Evolutionary conservation across 2,888 invertebrate species (phyloP).

Genomic region (Venusia cambrica): DNA sequence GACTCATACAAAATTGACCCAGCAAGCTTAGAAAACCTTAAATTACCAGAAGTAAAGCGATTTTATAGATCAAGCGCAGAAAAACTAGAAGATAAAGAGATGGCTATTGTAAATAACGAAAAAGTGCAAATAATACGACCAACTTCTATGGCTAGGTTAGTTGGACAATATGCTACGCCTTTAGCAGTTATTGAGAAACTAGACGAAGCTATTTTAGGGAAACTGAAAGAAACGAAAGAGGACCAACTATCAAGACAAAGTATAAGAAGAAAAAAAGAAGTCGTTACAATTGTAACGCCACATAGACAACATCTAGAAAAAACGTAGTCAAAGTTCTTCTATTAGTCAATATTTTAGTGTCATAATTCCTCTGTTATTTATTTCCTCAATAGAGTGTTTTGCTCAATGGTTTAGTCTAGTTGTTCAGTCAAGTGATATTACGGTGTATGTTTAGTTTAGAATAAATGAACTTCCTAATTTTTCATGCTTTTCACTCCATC

Average conservation of each 20-base stretch:
- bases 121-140: slow-evolving; percentile 67
- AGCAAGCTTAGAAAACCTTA: slow-evolving; percentile 9
- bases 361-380: slow-evolving; percentile 42
- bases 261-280: slow-evolving; percentile 50
- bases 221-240: slow-evolving; percentile 8
- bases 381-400: slow-evolving; percentile 41
- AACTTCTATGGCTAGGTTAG: slow-evolving; percentile 49
- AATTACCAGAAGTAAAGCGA: slow-evolving; percentile 49
- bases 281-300: slow-evolving; percentile 45
- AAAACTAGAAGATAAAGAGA: slow-evolving; percentile 50
- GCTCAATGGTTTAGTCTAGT: slow-evolving; percentile 65
- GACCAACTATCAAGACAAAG: slow-evolving; percentile 8
- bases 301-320: slow-evolving; percentile 40
- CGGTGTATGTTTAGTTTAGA: slow-evolving; percentile 76
- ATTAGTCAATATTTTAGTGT: slow-evolving; percentile 73
- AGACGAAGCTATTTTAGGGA: slow-evolving; percentile 65
- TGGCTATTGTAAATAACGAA: slow-evolving; percentile 59
- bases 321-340: slow-evolving; percentile 49
- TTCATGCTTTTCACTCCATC: slow-evolving; percentile 8
- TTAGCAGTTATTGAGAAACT: slow-evolving; percentile 57
- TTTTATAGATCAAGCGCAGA: slow-evolving; percentile 71
- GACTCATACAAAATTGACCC: slow-evolving; percentile 41
- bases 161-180: slow-evolving; percentile 54
- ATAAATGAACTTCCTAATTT: slow-evolving; percentile 59
- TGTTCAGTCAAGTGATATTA: slow-evolving; percentile 79